Percentiles rank a stretch among this genome's conserved stretches.
phyloP scores from a whole-genome alignment of 2,797 vertebrate genomes.

The Petrocephalus sullivani region DNA sequence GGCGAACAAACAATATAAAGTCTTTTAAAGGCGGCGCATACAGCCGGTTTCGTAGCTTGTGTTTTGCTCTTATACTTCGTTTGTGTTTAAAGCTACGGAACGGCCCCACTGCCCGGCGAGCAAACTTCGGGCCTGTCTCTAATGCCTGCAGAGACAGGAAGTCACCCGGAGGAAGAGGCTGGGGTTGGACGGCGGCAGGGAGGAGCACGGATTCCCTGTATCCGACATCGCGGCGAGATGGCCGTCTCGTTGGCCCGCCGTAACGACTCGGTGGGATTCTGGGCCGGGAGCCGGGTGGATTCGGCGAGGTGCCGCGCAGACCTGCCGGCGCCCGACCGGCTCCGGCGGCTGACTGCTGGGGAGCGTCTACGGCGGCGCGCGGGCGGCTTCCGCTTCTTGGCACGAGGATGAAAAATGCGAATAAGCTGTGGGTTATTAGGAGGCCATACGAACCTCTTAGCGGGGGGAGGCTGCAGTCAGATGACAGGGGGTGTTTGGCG shows the following conservation, averaged over 20 bases:
- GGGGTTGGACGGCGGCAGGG: conserved; percentile 22
- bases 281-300: not conserved
- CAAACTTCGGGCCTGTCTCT: not conserved
- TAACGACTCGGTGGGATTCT: not conserved
- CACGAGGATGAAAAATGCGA: not conserved
- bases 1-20: not conserved
- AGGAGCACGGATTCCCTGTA: not conserved
- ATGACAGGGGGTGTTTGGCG: not conserved
- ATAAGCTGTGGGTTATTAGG: not conserved
- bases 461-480: not conserved
- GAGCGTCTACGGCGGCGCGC: not conserved
- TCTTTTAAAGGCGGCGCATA: not conserved
- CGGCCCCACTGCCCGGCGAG: not conserved
- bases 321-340: not conserved
- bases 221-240: not conserved
- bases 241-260: not conserved
- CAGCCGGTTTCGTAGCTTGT: not conserved
- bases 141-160: conserved; percentile 34
- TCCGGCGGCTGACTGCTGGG: not conserved
- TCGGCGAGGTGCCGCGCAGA: not conserved
- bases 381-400: not conserved
- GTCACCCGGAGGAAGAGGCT: conserved; percentile 27
- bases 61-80: not conserved
- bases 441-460: not conserved
- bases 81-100: not conserved